Conservation (phyloP, 2,888 invertebrate species). For the Agriotes lineatus region DNA sequence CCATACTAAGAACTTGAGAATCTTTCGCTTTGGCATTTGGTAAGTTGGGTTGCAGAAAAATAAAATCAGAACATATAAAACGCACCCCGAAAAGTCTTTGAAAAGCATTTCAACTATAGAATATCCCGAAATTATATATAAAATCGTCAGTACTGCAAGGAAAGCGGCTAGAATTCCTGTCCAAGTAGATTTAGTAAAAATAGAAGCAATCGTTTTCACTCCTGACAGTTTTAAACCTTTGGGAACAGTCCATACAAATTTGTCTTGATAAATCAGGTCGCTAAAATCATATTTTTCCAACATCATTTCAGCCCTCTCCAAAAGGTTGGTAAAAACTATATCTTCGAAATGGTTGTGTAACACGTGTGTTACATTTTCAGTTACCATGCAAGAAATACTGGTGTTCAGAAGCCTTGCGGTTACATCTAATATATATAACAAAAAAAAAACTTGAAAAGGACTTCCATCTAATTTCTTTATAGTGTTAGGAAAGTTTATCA, state of each 20-base stretch:
- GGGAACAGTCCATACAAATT: not conserved
- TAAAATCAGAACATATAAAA: not conserved
- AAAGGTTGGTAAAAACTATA: not conserved
- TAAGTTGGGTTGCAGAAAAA: too few relatives aligned
- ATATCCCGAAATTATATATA: not conserved
- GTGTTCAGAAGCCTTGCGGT: not conserved
- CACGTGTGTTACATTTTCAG: not conserved
- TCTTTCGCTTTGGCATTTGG: too few relatives aligned
- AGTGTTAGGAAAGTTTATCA: not conserved
- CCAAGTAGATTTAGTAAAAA: too few relatives aligned
- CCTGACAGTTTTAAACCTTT: too few relatives aligned
- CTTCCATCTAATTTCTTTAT: not conserved
- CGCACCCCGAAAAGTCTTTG: not conserved
- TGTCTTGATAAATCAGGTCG: not conserved
- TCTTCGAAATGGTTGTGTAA: not conserved
- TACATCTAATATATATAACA: not conserved
- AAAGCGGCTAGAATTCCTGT: too few relatives aligned
- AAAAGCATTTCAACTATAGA: not conserved
- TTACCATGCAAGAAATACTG: not conserved
- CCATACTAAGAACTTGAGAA: not conserved
- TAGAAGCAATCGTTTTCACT: too few relatives aligned
- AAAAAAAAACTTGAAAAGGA: not conserved
- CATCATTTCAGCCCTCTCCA: not conserved
- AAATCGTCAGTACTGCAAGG: not conserved
- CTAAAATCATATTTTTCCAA: not conserved